These are phyloP conservation scores for Rhabdomys dilectus DNA, from an alignment of 2,113 vertebrate genomes.

Conservation along the genomic window DNA sequence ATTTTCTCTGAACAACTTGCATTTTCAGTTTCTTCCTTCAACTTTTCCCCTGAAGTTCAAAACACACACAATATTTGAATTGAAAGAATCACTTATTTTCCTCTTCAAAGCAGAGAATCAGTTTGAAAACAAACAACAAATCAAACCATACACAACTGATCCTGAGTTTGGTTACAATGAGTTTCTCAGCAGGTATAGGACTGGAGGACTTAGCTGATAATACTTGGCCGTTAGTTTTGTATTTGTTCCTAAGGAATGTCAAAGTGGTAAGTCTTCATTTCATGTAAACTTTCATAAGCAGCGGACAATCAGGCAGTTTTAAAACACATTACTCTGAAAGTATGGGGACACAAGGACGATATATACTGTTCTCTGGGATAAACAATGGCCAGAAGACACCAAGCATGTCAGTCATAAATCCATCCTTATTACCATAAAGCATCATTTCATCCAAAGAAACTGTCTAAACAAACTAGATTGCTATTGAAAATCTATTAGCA, in stretches of 20 bases:
- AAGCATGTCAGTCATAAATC: slow-evolving; percentile 39
- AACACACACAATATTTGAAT: slow-evolving; percentile 32
- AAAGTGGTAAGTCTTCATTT: slow-evolving; percentile 59
- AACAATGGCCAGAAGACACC: not conserved
- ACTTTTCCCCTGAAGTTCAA: not conserved
- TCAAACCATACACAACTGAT: slow-evolving; percentile 5
- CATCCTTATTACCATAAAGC: slow-evolving; percentile 19
- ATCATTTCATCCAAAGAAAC: slow-evolving; percentile 29
- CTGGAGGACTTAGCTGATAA: slow-evolving; percentile 28
- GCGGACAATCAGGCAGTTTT: not conserved
- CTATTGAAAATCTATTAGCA: slow-evolving; percentile 46
- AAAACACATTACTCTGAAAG: slow-evolving; percentile 17
- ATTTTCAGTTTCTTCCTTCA: slow-evolving; percentile 30
- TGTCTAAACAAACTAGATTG: slow-evolving; percentile 41
- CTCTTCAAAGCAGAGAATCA: not conserved
- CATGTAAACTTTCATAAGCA: slow-evolving; percentile 55
- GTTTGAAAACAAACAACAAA: not conserved
- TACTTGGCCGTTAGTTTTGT: slow-evolving; percentile 35
- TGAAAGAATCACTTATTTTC: slow-evolving; percentile 48
- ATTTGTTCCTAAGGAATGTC: slow-evolving; percentile 50
- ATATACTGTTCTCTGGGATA: not conserved
- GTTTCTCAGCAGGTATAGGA: not conserved
- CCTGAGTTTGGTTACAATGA: slow-evolving; percentile 26
- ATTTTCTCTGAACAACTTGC: not conserved
- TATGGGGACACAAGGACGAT: slow-evolving; percentile 10